A percentile compares a stretch with the other conserved stretches of the same genome.
phyloP scores from a whole-genome alignment of 2,888 invertebrate species.

The Germaria angustata region DNA sequence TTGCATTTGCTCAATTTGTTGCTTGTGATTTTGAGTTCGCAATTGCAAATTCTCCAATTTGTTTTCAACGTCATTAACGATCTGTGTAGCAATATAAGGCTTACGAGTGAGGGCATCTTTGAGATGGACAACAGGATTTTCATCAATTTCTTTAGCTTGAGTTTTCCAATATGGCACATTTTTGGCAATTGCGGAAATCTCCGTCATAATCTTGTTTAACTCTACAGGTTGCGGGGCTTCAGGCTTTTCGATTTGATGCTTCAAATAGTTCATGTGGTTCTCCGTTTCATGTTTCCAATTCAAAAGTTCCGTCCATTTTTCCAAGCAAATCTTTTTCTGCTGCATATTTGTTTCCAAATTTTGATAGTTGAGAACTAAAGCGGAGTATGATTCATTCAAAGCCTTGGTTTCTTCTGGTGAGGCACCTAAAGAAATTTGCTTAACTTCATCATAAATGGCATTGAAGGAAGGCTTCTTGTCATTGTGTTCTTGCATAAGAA shows the following conservation, averaged over 20 bases:
- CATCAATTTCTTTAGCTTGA: constrained; percentile 85
- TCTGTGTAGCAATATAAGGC: constrained; percentile 86
- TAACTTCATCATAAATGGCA: constrained; percentile 90
- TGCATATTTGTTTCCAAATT: constrained; percentile 87
- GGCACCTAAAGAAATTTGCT: constrained; percentile 85
- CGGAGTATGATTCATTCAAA: constrained; percentile 87
- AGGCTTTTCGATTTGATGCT: constrained; percentile 88
- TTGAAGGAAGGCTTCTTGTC: constrained; percentile 90
- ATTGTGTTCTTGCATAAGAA: constrained; percentile 90
- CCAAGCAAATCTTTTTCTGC: constrained; percentile 86
- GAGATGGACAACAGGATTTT: constrained; percentile 85
- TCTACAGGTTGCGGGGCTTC: constrained; percentile 86
- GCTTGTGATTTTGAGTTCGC: constrained; percentile 85
- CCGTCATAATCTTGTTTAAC: constrained; percentile 85
- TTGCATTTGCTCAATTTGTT: constrained; percentile 85
- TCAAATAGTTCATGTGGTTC: constrained; percentile 89
- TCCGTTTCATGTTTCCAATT: constrained; percentile 90
- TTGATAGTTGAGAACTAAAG: constrained; percentile 88
- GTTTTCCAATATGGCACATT: constrained; percentile 87
- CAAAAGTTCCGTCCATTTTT: constrained; percentile 91
- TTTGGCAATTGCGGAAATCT: constrained; percentile 85
- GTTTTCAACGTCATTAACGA: constrained; percentile 87
- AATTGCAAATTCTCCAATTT: constrained; percentile 85
- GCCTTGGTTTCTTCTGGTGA: constrained; percentile 88
- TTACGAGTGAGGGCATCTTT: constrained; percentile 86